Base-by-base conservation (phyloP, 1,140 invertebrate genomes). In the Limonius californicus region DNA sequence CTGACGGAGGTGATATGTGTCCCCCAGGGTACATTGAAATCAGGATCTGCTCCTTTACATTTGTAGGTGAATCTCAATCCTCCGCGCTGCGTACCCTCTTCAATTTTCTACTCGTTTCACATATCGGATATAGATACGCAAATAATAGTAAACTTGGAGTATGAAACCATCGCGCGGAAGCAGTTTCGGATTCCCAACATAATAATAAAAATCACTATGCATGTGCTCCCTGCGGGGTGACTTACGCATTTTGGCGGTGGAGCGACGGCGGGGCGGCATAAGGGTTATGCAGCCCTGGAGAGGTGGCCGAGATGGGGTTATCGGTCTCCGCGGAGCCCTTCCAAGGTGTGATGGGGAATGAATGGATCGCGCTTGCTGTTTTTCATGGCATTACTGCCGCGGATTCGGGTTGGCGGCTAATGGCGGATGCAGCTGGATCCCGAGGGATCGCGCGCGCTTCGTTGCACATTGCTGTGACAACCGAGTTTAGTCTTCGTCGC, bases 191-290 rank as follows among this genome's bases (percentile, higher is more conserved):
- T 71, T 74, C 74, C 73, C 74, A 72, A 68, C 70, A 73, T 76
- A 73, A 76, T 72, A 70, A 70, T 76, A 76, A 76, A 76, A 76
- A 76, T 76, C 75, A 76, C 75, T 76, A 76, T 76, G 74, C 73
- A 74, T 72, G 53, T 27, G 9, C 53, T 54, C 63, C 59, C 58
- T 14, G 15, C 27, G 59, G 59, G 27, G 53, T 61, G 63, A 65
- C 63, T 61, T 61, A 61, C 55, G 58, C 59, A 56, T 57, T 64
- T 64, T 64, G 45, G 45, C 39, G 50, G 54, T 54, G 18, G 39
- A 55, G 62, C 23, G 35, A 61, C 50, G 23, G 2, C 59, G 60
- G 35, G 58, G 32, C 59, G 65, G 59, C 66, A 74, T 75, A 74
- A 76, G 73, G 74, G 74, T 76, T 76, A 76, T 74, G 69, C 69